Conservation (phyloP, 2,888 invertebrate species). For the Drosophila leonis region DNA sequence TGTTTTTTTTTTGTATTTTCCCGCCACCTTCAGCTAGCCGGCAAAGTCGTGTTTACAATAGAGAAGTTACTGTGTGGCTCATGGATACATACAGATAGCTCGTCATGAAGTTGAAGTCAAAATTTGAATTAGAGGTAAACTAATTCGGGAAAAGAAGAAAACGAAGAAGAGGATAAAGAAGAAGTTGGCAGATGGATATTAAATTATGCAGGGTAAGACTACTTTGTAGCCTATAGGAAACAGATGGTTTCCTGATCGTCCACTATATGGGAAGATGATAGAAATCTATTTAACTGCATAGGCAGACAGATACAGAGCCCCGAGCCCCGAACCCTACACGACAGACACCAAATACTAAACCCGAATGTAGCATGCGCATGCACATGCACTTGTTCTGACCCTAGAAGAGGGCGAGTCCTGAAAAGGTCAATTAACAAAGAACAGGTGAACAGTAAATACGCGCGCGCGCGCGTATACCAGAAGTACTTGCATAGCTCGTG, state of each 20-base stretch:
- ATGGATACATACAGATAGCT: neutral
- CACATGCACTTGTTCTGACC: constrained; percentile 55
- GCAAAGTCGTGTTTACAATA: neutral
- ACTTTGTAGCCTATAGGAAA: neutral
- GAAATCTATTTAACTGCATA: neutral
- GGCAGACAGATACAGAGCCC: neutral
- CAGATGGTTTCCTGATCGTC: constrained; percentile 16
- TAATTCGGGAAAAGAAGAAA: neutral
- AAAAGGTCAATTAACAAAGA: constrained; percentile 78
- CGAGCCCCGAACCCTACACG: neutral
- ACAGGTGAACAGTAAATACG: constrained; percentile 63
- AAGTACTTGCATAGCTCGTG: constrained; percentile 20
- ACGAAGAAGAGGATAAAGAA: neutral
- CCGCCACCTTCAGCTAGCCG: constrained; percentile 2
- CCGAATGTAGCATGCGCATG: constrained; percentile 8
- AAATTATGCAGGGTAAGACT: neutral
- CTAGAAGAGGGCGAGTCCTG: constrained; percentile 33
- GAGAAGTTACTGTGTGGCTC: neutral
- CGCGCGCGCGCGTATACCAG: constrained; percentile 40
- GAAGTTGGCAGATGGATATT: constrained; percentile 6
- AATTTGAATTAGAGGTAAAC: neutral
- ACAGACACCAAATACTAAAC: constrained; percentile 7
- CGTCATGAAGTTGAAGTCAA: neutral
- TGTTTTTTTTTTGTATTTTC: neutral
- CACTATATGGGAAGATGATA: neutral